These are phyloP conservation scores for Sphaerophoria rueppellii DNA, from an alignment of 2,888 invertebrate species.

Conservation along the genomic window DNA sequence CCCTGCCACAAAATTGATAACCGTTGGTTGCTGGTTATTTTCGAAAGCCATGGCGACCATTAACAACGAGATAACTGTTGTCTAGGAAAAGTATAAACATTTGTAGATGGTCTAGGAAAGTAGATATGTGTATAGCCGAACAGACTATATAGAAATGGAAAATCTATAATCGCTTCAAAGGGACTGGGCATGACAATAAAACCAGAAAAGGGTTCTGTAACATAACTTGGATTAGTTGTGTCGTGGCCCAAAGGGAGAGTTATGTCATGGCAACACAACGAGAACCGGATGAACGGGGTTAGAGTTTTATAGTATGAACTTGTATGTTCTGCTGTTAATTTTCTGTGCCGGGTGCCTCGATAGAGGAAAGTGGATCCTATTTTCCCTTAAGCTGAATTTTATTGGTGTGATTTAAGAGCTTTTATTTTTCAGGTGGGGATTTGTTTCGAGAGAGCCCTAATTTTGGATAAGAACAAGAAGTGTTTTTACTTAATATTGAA, in stretches of 20 bases:
- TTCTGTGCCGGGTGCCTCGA: not conserved
- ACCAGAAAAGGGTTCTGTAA: not conserved
- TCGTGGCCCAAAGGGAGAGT: not conserved
- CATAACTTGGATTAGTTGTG: conserved; percentile 26
- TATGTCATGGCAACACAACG: not conserved
- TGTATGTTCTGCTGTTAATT: conserved; percentile 4
- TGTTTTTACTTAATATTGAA: too few species aligned
- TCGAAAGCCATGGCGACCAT: conserved; percentile 5
- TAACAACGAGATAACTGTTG: conserved; percentile 3
- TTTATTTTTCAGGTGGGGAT: not conserved
- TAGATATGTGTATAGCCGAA: not conserved
- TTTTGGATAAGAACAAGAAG: too few species aligned
- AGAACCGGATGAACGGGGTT: not conserved
- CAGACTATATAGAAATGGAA: not conserved
- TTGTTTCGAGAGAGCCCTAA: not conserved
- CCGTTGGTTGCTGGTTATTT: not conserved
- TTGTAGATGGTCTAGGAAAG: too few species aligned
- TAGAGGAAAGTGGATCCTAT: too few species aligned
- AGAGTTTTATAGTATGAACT: not conserved
- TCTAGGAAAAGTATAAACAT: not conserved
- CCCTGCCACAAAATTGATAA: not conserved
- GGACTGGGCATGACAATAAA: not conserved
- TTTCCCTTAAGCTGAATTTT: not conserved
- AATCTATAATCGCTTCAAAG: conserved; percentile 20
- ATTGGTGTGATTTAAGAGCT: not conserved